Conservation (phyloP, 53 echinoderm and acorn worm genomes). For the Actinopyga echinites region DNA sequence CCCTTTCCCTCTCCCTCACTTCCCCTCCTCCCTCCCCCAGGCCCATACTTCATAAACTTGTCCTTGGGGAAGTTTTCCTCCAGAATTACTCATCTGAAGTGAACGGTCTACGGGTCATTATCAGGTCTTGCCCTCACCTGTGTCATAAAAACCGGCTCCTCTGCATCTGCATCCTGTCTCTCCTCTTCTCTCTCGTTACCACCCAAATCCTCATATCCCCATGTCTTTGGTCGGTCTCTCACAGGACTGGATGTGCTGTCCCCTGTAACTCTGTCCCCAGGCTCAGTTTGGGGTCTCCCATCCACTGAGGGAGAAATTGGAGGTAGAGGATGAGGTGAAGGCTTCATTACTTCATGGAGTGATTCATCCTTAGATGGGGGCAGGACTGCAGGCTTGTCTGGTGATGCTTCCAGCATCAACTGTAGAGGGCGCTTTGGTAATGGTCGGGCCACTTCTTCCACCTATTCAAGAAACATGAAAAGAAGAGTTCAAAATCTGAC, state of each 20-base stretch:
- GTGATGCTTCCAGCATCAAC: slow-evolving; percentile 75
- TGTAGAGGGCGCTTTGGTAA: slow-evolving; percentile 86
- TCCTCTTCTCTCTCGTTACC: slow-evolving; percentile 27
- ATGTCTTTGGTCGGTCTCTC: slow-evolving; percentile 61
- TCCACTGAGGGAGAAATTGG: slow-evolving; percentile 52
- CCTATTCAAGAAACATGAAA: slow-evolving; percentile 37
- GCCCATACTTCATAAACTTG: too few species aligned
- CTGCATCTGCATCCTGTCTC: slow-evolving; percentile 29
- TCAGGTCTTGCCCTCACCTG: slow-evolving; percentile 59
- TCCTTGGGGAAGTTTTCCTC: too few species aligned
- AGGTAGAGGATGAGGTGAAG: slow-evolving; percentile 72
- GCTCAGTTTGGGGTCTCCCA: not conserved
- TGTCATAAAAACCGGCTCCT: slow-evolving; percentile 92
- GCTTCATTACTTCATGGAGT: slow-evolving; percentile 30
- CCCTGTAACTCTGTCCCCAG: not conserved
- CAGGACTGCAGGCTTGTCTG: slow-evolving; percentile 36
- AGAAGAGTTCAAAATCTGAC: not conserved
- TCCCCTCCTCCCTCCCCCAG: too few species aligned
- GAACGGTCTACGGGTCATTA: too few species aligned
- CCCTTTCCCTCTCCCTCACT: too few species aligned
- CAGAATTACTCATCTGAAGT: too few species aligned
- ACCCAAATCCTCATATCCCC: slow-evolving; percentile 68
- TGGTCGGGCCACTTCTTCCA: slow-evolving; percentile 78
- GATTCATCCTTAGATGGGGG: slow-evolving; percentile 33
- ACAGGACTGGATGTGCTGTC: not conserved